phyloP scores from a whole-genome alignment of 2,797 vertebrate genomes.

The Danio jaintianensis region DNA sequence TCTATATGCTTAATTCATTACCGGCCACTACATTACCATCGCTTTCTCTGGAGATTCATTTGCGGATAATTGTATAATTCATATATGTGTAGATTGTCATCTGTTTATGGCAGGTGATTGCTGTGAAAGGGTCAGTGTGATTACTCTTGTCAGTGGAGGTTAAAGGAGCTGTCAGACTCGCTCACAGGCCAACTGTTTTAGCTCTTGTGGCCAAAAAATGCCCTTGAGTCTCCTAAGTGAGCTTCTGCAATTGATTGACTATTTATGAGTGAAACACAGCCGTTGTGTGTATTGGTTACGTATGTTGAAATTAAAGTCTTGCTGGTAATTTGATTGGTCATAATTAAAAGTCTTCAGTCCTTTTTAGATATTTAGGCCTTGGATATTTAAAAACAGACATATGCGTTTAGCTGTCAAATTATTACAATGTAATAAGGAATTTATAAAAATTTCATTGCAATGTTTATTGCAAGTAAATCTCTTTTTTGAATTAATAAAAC shows the following conservation, averaged over 20 bases:
- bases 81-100: conserved; percentile 63
- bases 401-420: no score
- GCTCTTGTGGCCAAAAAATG: conserved; percentile 46
- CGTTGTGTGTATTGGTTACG: conserved; percentile 1
- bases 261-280: conserved; percentile 47
- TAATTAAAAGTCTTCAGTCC: conserved; percentile 18
- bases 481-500: no score
- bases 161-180: conserved; percentile 66
- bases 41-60: conserved; percentile 64
- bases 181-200: conserved; percentile 66
- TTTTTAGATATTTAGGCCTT: no score
- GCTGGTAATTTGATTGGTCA: background rate
- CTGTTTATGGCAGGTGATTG: conserved; percentile 63
- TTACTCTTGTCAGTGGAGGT: conserved; percentile 67
- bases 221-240: conserved; percentile 56
- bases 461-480: no score
- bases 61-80: conserved; percentile 68
- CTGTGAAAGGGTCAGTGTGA: conserved; percentile 62
- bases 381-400: no score
- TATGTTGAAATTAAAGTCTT: background rate
- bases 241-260: conserved; percentile 49
- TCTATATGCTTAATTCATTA: conserved; percentile 63
- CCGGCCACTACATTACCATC: conserved; percentile 52
- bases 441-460: no score
- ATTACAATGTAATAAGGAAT: no score